Evolutionary conservation across 2,888 invertebrate species (phyloP).

Genomic region (Philereme vetulata): DNA sequence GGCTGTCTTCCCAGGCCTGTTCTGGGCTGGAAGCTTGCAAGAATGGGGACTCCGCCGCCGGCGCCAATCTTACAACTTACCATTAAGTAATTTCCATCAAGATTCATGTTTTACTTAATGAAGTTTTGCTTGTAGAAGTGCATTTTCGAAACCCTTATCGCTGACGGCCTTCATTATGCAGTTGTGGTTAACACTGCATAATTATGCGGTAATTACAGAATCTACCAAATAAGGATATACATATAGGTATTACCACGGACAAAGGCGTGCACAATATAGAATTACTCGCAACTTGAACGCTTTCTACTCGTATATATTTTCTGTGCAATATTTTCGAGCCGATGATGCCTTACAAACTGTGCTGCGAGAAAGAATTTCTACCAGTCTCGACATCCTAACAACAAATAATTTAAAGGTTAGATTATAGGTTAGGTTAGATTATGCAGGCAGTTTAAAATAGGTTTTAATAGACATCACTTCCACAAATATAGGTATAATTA

Average conservation of each 20-base stretch:
- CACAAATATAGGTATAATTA: no score
- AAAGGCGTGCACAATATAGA: constrained; percentile 1
- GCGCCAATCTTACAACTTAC: constrained; percentile 66
- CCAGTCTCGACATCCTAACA: no score
- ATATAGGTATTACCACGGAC: constrained; percentile 7
- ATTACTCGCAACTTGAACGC: constrained; percentile 1
- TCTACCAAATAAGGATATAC: constrained; percentile 20
- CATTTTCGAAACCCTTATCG: constrained; percentile 42
- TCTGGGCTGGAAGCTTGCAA: constrained; percentile 39
- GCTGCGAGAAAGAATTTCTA: no score
- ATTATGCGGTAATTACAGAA: constrained; percentile 25
- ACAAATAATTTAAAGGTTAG: no score
- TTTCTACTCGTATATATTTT: constrained; percentile 57
- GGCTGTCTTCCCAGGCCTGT: constrained; percentile 17
- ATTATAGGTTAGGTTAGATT: no score
- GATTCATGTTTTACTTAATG: constrained; percentile 65
- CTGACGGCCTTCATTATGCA: constrained; percentile 26
- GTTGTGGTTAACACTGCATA: constrained; percentile 26
- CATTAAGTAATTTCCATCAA: constrained; percentile 71
- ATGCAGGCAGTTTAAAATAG: no score
- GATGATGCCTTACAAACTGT: no score
- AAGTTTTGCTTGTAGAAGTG: constrained; percentile 45
- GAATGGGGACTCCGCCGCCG: constrained; percentile 43
- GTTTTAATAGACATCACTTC: no score
- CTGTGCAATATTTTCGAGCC: constrained; percentile 16